A percentile compares a stretch with the other conserved stretches of the same genome.
Conservation (phyloP, 2,888 invertebrate genomes). For the Microdon myrmicae region DNA sequence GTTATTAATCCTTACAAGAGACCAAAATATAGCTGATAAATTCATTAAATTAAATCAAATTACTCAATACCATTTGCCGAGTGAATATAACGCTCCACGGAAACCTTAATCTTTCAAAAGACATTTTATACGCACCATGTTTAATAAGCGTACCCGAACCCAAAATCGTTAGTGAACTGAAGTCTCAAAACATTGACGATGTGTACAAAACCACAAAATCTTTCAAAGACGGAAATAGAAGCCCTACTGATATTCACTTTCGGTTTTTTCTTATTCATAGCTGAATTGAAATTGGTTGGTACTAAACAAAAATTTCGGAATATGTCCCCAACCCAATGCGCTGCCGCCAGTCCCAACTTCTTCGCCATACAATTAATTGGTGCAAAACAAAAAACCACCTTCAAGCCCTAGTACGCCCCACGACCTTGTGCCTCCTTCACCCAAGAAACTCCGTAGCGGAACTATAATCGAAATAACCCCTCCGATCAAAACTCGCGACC, state of each 20-base stretch:
- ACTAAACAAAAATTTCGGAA: constrained; percentile 8
- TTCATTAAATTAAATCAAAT: constrained; percentile 13
- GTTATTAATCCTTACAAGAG: constrained; percentile 10
- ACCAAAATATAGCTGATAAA: constrained; percentile 10
- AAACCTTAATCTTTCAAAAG: constrained; percentile 14
- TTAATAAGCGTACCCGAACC: constrained; percentile 4
- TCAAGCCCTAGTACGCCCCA: too few relatives aligned
- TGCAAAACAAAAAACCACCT: too few relatives aligned
- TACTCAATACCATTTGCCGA: too few relatives aligned
- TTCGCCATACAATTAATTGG: too few relatives aligned
- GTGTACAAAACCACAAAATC: constrained; percentile 17
- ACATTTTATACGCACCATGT: constrained; percentile 16
- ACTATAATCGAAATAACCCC: too few relatives aligned
- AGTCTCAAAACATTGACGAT: constrained; percentile 4
- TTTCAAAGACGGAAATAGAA: background rate
- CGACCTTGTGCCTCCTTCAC: too few relatives aligned
- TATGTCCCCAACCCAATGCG: too few relatives aligned
- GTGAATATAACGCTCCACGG: constrained; percentile 15
- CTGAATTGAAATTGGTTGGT: constrained; percentile 17
- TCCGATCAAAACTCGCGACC: too few relatives aligned
- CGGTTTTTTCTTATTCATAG: constrained; percentile 2
- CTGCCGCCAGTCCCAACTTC: too few relatives aligned
- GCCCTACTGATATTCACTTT: constrained; percentile 10
- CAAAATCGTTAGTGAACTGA: constrained; percentile 19
- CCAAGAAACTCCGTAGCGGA: too few relatives aligned